Base-by-base conservation (phyloP, 1,140 invertebrate genomes). In the Ceratina japonica region DNA sequence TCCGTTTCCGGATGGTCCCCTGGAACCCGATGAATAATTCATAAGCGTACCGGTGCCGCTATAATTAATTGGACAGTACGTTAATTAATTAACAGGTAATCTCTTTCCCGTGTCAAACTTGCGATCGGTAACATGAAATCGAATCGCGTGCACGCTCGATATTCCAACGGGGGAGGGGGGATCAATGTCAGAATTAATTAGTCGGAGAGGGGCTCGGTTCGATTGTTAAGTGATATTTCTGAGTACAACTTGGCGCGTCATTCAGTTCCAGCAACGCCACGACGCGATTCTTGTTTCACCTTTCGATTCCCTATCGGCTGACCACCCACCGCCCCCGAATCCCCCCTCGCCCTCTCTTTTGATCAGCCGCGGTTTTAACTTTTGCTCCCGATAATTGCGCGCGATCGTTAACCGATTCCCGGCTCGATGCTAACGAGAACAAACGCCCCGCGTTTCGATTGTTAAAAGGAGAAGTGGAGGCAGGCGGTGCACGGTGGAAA, bases 1-100 rank as follows among this genome's bases (percentile, higher is more conserved):
- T 95, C 94, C 54, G 91, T 92, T 87, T 90, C 91, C 81, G 81
- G 91, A 90, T 90, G 90, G 75, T 91, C 89, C 52, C 89, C 91
- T 92, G 86, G 16, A 56, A 80, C 54, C 37, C 37, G 15, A 84
- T 77, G 79, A 77, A 74, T 79, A 78, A 81, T 83, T 75, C 37
- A 44, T 44, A 44, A 44, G 37, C 37, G 10, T 44, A 44, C 37
- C 52, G 13, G 10, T 44, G 10, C 37, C 52, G 52, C 18, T 44
- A 58, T 54, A 83, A 83, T 83, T 83, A 83, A 83, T 83, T 75
- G 54, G 80, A 24, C 31, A 31, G 56, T 31, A 58, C 71, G 66
- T 85, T 74, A 74, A 76, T 66, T 80, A 76, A 80, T 81, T 62
- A 54, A 79, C 58, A 49, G 72, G 62, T 58, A 71, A 68, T 75